Base-by-base conservation (phyloP, 2,888 invertebrate genomes). In the Phania funesta region DNA sequence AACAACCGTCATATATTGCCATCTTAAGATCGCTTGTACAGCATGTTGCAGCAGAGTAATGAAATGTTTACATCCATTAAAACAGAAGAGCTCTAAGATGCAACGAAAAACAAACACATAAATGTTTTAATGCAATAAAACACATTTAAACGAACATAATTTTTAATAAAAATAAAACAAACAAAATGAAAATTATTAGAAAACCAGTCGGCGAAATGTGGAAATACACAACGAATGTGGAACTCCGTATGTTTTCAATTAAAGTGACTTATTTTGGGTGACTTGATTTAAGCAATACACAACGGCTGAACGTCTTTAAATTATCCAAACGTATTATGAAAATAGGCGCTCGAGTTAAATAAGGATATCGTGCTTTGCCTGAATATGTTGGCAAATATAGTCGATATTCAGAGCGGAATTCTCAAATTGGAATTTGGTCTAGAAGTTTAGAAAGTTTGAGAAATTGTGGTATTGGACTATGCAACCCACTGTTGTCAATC, bases 41-140 rank as follows among this genome's bases (percentile, higher is more conserved):
- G 48, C 80, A 71, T 60, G 71, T 64, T 68, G 32, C 67, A 35
- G 56, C 46, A 62, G 44, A 35, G 67, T 56, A 62, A 73, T 67
- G 73, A 78, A 75, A 68, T 77, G 77, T 82, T 82, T 68, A 82
- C 77, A 68, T 82, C 58, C n/a, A 41, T 77, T 52, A 64, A 24
- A 58, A 56, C 22, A 22, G 13, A n/a, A 38, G 48, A 56, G 26
- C 46, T 20, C 26, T 2, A 67, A 64, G 18, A 81, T 62, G 24
- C 48, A 78, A 62, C 13, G 13, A n/a, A 26, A 20, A 71, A 38
- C 5, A 44, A 44, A 44, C 5, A 16, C 1, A 16, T 16, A 38
- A n/a, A n/a, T 3, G 22, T 35, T 44, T 13, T 54, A 54, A 64
- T 9, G 13, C 41, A 80, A 62, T 50, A 70, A 52, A 64, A 56